phyloP scores from a whole-genome alignment of 2,888 invertebrate genomes.

The Azorinus chamasolen region DNA sequence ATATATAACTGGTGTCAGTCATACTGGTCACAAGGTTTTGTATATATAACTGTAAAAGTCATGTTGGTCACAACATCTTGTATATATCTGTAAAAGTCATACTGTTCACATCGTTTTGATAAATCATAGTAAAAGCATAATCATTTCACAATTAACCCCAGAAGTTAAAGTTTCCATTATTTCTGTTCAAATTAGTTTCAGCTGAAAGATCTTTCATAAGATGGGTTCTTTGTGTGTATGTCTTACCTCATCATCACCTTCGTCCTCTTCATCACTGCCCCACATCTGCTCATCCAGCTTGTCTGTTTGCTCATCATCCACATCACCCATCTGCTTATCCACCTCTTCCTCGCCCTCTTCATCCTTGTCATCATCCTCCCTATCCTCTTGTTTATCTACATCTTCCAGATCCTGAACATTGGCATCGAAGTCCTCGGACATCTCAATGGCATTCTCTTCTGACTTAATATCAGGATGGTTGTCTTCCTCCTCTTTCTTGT shows the following conservation, averaged over 20 bases:
- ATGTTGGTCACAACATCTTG: too few species aligned
- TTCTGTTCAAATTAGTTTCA: too few species aligned
- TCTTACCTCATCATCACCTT: slow-evolving; percentile 82
- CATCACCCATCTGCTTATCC: slow-evolving; percentile 99
- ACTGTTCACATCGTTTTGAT: too few species aligned
- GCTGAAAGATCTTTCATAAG: too few species aligned
- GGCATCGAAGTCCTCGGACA: slow-evolving; percentile 98
- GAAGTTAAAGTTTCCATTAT: too few species aligned
- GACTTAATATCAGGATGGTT: slow-evolving; percentile 80
- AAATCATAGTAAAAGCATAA: too few species aligned
- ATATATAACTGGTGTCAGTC: too few species aligned
- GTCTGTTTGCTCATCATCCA: slow-evolving; percentile 89
- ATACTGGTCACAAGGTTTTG: too few species aligned
- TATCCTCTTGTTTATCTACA: slow-evolving; percentile 74
- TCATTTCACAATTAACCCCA: too few species aligned
- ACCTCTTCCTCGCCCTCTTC: slow-evolving; percentile 90
- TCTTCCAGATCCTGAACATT: slow-evolving; percentile 90
- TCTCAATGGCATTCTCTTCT: slow-evolving; percentile 90
- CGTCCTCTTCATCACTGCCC: slow-evolving; percentile 91
- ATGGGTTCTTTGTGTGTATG: too few species aligned
- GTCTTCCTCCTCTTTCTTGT: slow-evolving; percentile 90
- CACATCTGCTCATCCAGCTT: slow-evolving; percentile 87
- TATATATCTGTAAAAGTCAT: too few species aligned
- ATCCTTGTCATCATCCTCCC: slow-evolving; percentile 88
- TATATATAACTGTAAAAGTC: too few species aligned